Base-by-base conservation (phyloP, 2,888 invertebrate genomes). In the Pseudococcus viburni region DNA sequence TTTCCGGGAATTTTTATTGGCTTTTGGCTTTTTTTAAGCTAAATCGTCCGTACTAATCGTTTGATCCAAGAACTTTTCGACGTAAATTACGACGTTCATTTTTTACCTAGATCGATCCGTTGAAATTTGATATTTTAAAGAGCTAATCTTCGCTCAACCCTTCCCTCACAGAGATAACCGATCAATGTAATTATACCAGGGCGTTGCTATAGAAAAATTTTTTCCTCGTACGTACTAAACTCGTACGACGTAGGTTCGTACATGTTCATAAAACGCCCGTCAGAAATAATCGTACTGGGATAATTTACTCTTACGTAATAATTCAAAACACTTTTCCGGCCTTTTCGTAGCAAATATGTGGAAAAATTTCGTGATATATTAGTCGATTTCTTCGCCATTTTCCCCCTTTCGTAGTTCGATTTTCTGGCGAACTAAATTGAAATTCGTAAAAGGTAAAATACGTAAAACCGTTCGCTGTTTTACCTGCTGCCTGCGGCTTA, bases 261-360 rank as follows among this genome's bases (percentile, higher is more conserved):
- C 59, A 12, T 12, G 68, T 15, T 33, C 26, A 33, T 33, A 33
- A 73, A 73, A 73, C 12, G 26, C 26, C 11, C 33, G 22, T 73
- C 22, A 64, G 22, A 22, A 22, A 64, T 64, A 64, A 64, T 64
- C 22, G 64, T 64, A 64, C 22, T 64, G 7, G 68, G 33, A 73
- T 73, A 73, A 73, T 73, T 73, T 33, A 73, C 68, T 73, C 68
- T 26, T 73, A 33, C 26, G 68, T 73, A 73, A 73, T 33, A 73
- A 15, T 73, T 33, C 33, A 73, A 73, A 73, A 73, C 68, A 73
- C 15, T 73, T 73, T 73, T 33, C 33, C 68, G 33, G 33, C 12
- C 5, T 33, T 26, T 73, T 73, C 33, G 12, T 19, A 15, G 59
- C 59, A 59, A 19, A 59, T 59, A 59, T 19, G 19, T 59, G 19